Conservation (phyloP, 2,888 invertebrate species). For the Globia sparganii region DNA sequence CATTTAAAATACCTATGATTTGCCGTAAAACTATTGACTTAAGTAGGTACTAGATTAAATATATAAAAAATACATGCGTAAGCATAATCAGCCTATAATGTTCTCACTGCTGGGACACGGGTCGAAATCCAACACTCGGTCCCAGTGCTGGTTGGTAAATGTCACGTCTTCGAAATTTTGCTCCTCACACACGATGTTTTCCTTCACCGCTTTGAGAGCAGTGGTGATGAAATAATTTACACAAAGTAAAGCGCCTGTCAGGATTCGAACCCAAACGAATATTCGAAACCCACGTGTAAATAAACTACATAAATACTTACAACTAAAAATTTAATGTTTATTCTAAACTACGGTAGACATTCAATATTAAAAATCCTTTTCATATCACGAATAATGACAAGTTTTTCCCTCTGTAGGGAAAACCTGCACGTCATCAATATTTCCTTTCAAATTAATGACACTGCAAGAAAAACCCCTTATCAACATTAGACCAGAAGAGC, state of each 20-base stretch:
- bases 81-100: no score
- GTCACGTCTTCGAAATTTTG: background rate
- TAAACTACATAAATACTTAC: background rate
- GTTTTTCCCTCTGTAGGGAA: background rate
- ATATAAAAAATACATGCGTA: background rate
- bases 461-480: slow-evolving; percentile 21
- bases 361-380: background rate
- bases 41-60: background rate
- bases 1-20: slow-evolving; percentile 4
- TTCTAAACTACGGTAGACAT: background rate
- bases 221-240: background rate
- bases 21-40: background rate
- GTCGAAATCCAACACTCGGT: background rate
- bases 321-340: background rate
- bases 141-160: background rate
- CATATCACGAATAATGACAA: slow-evolving; percentile 1
- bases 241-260: background rate
- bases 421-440: slow-evolving; percentile 3
- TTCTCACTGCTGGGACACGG: background rate
- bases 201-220: background rate
- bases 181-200: background rate
- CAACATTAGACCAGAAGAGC: background rate
- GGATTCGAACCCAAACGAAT: background rate
- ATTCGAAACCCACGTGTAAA: background rate
- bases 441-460: slow-evolving; percentile 22